A percentile compares a stretch with the other conserved stretches of the same genome.
These are phyloP conservation scores for Spodoptera litura DNA, from an alignment of 1,140 invertebrate genomes.

Conservation along the genomic window DNA sequence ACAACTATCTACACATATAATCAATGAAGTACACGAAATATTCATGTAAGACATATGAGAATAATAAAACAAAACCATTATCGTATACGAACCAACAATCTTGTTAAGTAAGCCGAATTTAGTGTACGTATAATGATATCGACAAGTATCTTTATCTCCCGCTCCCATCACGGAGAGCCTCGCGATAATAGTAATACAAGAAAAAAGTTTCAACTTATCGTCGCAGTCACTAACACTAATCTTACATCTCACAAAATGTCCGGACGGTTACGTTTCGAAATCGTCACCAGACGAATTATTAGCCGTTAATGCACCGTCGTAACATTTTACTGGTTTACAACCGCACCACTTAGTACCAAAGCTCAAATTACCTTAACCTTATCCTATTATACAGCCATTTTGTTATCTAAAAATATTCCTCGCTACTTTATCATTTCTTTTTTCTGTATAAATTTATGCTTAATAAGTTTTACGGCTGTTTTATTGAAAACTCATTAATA, in stretches of 20 bases:
- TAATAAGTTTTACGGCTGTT: constrained; percentile 21
- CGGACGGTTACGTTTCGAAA: constrained; percentile 73
- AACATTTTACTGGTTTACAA: constrained; percentile 71
- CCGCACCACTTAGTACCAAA: constrained; percentile 63
- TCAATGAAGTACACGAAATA: constrained; percentile 58
- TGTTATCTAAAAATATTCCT: constrained; percentile 46
- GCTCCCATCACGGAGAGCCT: constrained; percentile 68
- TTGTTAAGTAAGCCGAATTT: constrained; percentile 71
- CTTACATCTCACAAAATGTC: constrained; percentile 74
- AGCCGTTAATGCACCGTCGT: constrained; percentile 74
- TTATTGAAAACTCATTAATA: constrained; percentile 28
- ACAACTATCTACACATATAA: constrained; percentile 23
- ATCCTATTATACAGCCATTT: constrained; percentile 51
- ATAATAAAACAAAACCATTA: constrained; percentile 77
- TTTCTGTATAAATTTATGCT: constrained; percentile 8
- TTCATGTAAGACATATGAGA: constrained; percentile 63
- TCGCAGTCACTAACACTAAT: constrained; percentile 76
- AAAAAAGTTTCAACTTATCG: constrained; percentile 81
- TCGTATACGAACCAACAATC: constrained; percentile 70
- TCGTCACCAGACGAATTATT: constrained; percentile 77
- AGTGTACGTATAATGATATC: constrained; percentile 78
- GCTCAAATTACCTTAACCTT: constrained; percentile 64
- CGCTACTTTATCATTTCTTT: constrained; percentile 29
- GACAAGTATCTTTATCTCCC: constrained; percentile 75
- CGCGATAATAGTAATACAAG: constrained; percentile 74